Base-by-base conservation (phyloP, 2,888 invertebrate species). In the Silvanus unidentatus region DNA sequence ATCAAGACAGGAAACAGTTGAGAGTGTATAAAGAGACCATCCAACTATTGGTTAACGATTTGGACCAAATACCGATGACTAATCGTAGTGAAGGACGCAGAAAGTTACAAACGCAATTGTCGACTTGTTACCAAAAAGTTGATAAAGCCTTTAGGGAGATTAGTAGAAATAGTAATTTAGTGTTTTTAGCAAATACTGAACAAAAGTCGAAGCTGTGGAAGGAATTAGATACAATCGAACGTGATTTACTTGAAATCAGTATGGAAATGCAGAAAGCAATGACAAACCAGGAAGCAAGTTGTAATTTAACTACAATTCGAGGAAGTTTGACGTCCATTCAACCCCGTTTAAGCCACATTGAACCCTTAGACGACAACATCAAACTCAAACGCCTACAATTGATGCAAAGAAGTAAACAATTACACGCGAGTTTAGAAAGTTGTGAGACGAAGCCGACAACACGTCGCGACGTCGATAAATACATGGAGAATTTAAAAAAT, bases 1-100 rank as follows among this genome's bases (percentile, higher is more conserved):
- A 57, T 27, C 49, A 51, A 45, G 61, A 62, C 39, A 48, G 42
- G 6, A 54, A 51, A 2, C 51, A 52, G 38, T 39, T 62, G 6
- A 49, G 54, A 39, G 43, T 58, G 10, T 47, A 55, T 35, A 39
- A 52, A 27, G 41, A 52, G 16, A 58, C 57, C 2, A 48, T 61
- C 1, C 48, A 55, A 43, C 49, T 53, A 2, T 41, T 62, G 5
- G 57, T 53, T 10, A 53, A 51, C 1, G 55, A 60, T 36, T 43
- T 62, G 9, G 59, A 61, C 39, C 48, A 58, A 53, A 51, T 62
- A 10, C 43, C 45, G 22, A 46, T 49, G 5, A 52, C 55, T 0
- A 50, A 56, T 2, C 30, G 51, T 13, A 48, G 48, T 4, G 54
- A 57, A 15, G 49, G 48, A 6, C 59, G 60, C 43, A 41, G 46